These are phyloP conservation scores for Conus betulinus DNA, from an alignment of 1,140 invertebrate species.

Conservation along the genomic window DNA sequence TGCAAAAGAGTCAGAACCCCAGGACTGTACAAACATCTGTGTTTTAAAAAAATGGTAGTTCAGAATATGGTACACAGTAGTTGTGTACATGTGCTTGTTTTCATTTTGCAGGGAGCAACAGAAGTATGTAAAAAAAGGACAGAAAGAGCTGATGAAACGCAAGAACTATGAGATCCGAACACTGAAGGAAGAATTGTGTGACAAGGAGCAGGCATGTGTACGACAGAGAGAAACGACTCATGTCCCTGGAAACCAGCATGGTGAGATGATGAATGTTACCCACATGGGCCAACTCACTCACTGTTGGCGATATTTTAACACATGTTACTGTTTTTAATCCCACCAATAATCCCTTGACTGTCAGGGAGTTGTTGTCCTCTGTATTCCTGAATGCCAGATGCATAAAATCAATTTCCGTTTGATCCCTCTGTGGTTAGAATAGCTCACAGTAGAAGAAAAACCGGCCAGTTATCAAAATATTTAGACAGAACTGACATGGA, in stretches of 20 bases:
- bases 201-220: conserved; percentile 58
- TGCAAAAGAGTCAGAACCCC: too few relatives aligned
- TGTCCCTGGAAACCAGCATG: conserved; percentile 37
- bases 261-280: not conserved
- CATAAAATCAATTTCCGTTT: too few relatives aligned
- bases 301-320: too few relatives aligned
- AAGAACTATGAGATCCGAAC: conserved; percentile 74
- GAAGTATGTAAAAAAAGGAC: conserved; percentile 57
- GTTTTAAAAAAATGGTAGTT: not conserved
- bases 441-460: too few relatives aligned
- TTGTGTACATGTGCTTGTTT: not conserved
- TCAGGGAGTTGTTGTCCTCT: too few relatives aligned
- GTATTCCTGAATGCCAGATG: too few relatives aligned
- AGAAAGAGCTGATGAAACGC: conserved; percentile 66
- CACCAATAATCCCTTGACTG: too few relatives aligned
- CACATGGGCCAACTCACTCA: too few relatives aligned
- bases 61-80: not conserved
- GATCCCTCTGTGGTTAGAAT: too few relatives aligned
- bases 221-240: conserved; percentile 37
- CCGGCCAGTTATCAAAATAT: too few relatives aligned
- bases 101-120: conserved; percentile 47
- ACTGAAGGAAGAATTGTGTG: conserved; percentile 70
- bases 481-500: too few relatives aligned
- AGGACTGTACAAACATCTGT: not conserved
- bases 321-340: too few relatives aligned